phyloP scores from a whole-genome alignment of 2,888 invertebrate genomes.

The Ischnura elegans region DNA sequence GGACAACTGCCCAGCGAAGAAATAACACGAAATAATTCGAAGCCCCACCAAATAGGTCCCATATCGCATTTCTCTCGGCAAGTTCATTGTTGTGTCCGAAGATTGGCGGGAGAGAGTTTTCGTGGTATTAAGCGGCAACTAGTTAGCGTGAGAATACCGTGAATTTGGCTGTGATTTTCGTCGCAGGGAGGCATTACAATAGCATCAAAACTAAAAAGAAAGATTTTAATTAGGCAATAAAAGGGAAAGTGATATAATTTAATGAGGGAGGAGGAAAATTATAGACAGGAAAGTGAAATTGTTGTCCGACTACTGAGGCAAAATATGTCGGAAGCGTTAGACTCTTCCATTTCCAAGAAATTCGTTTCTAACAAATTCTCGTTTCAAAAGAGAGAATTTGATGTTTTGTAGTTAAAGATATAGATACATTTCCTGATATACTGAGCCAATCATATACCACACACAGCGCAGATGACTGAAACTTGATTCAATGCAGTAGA shows the following conservation, averaged over 20 bases:
- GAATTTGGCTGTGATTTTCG: neutral
- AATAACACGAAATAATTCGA: too few relatives aligned
- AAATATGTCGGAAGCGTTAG: neutral
- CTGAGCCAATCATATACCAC: too few relatives aligned
- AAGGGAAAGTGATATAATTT: neutral
- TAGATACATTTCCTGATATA: too few relatives aligned
- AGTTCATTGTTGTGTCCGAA: neutral
- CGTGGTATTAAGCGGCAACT: neutral
- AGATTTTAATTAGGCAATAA: neutral
- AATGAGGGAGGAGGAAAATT: neutral
- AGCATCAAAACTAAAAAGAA: neutral
- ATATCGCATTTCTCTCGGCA: neutral
- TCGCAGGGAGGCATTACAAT: neutral
- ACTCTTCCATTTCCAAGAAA: neutral
- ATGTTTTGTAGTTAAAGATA: too few relatives aligned
- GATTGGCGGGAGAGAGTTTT: slow-evolving; percentile 10
- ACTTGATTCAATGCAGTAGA: too few relatives aligned
- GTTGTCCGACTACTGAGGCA: neutral
- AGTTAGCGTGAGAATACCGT: neutral
- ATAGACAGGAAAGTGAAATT: neutral
- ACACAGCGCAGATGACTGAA: too few relatives aligned
- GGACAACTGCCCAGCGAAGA: too few relatives aligned
- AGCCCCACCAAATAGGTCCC: neutral
- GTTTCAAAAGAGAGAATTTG: too few relatives aligned
- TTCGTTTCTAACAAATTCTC: too few relatives aligned